These are phyloP conservation scores for Lepus oiostolus DNA, from an alignment of 2,797 vertebrate species.

Conservation along the genomic window DNA sequence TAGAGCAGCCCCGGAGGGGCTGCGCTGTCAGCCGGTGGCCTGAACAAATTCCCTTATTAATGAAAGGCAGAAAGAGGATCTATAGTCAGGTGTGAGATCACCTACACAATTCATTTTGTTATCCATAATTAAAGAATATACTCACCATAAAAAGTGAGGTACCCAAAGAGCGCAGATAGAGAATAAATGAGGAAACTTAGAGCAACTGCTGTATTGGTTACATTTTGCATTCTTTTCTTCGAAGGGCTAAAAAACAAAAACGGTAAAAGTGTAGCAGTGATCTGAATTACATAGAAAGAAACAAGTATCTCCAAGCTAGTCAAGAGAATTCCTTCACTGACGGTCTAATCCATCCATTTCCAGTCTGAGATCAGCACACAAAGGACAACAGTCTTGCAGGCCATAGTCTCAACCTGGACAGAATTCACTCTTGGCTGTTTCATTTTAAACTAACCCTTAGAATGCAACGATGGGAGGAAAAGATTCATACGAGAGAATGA, in stretches of 20 bases:
- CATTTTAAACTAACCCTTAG: slow-evolving; percentile 44
- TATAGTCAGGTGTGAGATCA: slow-evolving; percentile 33
- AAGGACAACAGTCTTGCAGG: slow-evolving; percentile 1
- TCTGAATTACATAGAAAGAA: slow-evolving; percentile 29
- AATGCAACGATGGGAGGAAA: slow-evolving; percentile 45
- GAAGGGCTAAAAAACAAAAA: slow-evolving; percentile 91
- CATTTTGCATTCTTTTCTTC: slow-evolving; percentile 95
- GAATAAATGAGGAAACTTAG: slow-evolving; percentile 95
- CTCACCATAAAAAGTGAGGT: slow-evolving; percentile 98
- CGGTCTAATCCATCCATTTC: not conserved
- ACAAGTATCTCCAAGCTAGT: not conserved
- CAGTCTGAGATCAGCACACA: slow-evolving; percentile 14
- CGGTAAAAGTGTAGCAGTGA: not conserved
- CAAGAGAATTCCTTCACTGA: not conserved
- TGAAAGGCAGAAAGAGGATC: slow-evolving; percentile 30
- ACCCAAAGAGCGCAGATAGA: slow-evolving; percentile 95
- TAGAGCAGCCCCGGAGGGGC: not conserved
- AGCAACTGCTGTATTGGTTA: slow-evolving; percentile 92
- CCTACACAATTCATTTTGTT: not conserved
- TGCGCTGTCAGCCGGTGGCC: not conserved
- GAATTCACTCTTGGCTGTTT: slow-evolving; percentile 17
- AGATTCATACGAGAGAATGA: not conserved
- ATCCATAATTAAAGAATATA: slow-evolving; percentile 63
- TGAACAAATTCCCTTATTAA: slow-evolving; percentile 37
- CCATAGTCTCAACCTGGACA: slow-evolving; percentile 1